Conservation (phyloP, 2,113 vertebrate species). For the Hippocampus mohnikei region DNA sequence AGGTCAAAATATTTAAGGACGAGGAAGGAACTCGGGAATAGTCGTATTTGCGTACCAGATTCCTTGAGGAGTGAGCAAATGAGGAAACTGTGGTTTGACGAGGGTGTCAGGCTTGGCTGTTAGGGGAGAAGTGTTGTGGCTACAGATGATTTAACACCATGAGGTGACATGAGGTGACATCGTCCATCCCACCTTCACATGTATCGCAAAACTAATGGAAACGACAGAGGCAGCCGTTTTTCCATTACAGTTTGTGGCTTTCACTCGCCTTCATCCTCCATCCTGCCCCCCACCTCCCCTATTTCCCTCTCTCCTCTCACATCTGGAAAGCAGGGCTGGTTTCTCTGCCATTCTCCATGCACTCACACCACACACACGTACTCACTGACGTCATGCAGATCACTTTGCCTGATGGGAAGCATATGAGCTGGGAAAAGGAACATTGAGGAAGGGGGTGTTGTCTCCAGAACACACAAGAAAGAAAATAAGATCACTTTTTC, state of each 20-base stretch:
- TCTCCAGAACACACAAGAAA: slow-evolving; percentile 52
- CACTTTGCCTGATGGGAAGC: slow-evolving; percentile 64
- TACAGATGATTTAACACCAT: neutral
- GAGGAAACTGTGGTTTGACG: slow-evolving; percentile 41
- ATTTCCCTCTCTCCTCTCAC: slow-evolving; percentile 60
- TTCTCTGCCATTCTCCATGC: slow-evolving; percentile 54
- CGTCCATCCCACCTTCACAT: neutral
- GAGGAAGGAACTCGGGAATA: slow-evolving; percentile 19
- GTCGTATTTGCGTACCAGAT: slow-evolving; percentile 24
- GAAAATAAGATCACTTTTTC: slow-evolving; percentile 50
- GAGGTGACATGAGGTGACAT: neutral
- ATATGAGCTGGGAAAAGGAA: slow-evolving; percentile 60
- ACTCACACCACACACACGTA: slow-evolving; percentile 18
- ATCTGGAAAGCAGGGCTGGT: slow-evolving; percentile 78
- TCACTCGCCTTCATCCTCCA: slow-evolving; percentile 29
- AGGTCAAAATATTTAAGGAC: slow-evolving; percentile 28
- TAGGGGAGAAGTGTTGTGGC: slow-evolving; percentile 10
- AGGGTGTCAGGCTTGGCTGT: slow-evolving; percentile 2
- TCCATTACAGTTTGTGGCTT: slow-evolving; percentile 13
- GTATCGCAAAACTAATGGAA: slow-evolving; percentile 11
- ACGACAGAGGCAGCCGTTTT: slow-evolving; percentile 1
- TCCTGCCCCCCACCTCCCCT: slow-evolving; percentile 31
- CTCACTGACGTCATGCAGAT: slow-evolving; percentile 55
- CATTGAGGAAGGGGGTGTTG: slow-evolving; percentile 51
- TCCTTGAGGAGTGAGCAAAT: slow-evolving; percentile 26